Evolutionary conservation across 2,797 vertebrate genomes (phyloP), one percentile per base, ranked within the genome.

Genomic region (Taeniopygia guttata): DNA sequence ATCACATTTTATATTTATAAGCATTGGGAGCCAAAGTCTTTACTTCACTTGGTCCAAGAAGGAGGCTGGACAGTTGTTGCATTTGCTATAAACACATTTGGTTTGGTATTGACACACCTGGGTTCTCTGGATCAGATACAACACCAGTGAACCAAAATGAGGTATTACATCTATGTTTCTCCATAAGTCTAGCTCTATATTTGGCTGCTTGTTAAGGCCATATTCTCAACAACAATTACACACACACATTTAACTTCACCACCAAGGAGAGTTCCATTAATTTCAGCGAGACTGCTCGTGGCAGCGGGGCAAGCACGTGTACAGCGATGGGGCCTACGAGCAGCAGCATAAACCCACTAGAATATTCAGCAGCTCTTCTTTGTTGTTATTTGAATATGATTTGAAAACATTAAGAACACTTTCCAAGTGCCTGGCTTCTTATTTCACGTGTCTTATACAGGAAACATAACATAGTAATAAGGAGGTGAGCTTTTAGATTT

Each of bases 201-300:
- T 7, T 54, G n/a, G 49, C 77, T 46, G 69, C 46, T 77, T 7
- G 1, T 58, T 82, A 77, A 43, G 43, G 77, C 49, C 63, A 58
- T 45, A 23, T 30, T 87, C 80, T 38, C 15, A 16, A 42, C 46
- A 76, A 82, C 64, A 68, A 36, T 64, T 79, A 59, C 11, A 11
- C 43, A 68, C 7, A 48, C 12, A 62, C 13, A 1, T 89, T 89
- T 69, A 56, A 63, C 38, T 79, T 93, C 84, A 85, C 93, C 89
- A 96, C 82, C 87, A 78, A 89, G 82, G 78, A 87, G 85, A 89
- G 85, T 86, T 94, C 87, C 85, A 40, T 21, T 55, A 68, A 70
- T 67, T 84, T 86, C 62, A 45, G 62, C 0, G n/a, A 67, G 84
- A 9, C 19, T 42, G 45, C 84, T 68, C 1, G 3, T 22, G 81